phyloP scores from a whole-genome alignment of 2,888 invertebrate genomes.

The Periphyllus acericola region DNA sequence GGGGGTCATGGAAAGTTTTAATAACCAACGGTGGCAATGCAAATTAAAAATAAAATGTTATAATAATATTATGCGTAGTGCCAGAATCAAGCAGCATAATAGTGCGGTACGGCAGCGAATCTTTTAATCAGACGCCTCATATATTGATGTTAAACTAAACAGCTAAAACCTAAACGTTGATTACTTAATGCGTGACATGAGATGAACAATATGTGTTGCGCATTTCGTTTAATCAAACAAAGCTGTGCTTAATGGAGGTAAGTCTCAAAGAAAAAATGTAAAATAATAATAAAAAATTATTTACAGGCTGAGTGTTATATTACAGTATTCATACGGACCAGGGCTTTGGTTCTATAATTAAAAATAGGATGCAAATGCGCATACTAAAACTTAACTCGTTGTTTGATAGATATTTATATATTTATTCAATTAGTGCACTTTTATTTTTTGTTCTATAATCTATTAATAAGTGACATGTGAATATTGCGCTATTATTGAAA shows the following conservation, averaged over 20 bases:
- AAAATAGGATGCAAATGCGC: not conserved
- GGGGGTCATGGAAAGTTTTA: not conserved
- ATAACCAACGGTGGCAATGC: not conserved
- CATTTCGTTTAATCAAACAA: not conserved
- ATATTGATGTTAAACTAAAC: not conserved
- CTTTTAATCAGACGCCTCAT: not conserved
- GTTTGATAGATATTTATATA: not conserved
- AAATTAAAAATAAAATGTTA: not conserved
- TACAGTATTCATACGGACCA: not conserved
- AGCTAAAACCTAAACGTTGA: no score
- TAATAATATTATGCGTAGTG: not conserved
- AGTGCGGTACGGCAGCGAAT: not conserved
- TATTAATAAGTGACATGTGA: not conserved
- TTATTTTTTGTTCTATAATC: not conserved
- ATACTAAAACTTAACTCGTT: not conserved
- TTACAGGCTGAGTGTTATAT: not conserved
- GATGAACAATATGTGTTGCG: not conserved
- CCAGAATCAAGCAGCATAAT: not conserved
- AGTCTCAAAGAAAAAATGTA: not conserved
- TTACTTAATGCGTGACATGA: not conserved
- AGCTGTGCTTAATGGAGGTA: not conserved
- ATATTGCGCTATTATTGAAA: not conserved
- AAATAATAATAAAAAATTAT: not conserved
- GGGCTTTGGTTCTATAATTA: not conserved
- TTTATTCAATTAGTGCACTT: conserved; percentile 8